These are phyloP conservation scores for Sylvicola fuscatus DNA, from an alignment of 2,888 invertebrate species.

Conservation along the genomic window DNA sequence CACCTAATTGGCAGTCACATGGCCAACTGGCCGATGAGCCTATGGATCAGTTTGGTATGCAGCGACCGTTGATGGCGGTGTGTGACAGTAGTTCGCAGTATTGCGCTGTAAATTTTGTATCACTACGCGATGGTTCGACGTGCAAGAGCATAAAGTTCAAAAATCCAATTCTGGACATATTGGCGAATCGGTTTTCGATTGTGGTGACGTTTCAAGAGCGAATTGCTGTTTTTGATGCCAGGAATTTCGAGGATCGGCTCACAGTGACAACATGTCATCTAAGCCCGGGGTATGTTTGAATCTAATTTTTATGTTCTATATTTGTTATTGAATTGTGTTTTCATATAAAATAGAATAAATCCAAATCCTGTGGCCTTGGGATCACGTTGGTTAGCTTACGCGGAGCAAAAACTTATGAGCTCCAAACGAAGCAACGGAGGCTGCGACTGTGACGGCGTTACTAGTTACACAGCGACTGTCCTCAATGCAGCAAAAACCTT, in stretches of 20 bases:
- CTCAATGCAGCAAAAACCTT: constrained; percentile 88
- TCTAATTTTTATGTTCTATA: neutral
- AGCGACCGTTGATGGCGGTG: constrained; percentile 74
- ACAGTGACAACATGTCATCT: constrained; percentile 80
- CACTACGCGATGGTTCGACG: constrained; percentile 32
- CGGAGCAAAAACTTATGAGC: constrained; percentile 66
- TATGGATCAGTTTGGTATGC: constrained; percentile 50
- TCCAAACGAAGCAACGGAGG: constrained; percentile 65
- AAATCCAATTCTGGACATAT: constrained; percentile 67
- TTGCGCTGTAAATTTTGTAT: constrained; percentile 66
- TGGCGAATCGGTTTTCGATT: constrained; percentile 74
- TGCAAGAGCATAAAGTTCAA: constrained; percentile 85
- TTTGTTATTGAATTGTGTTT: neutral
- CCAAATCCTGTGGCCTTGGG: constrained; percentile 75
- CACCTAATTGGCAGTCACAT: constrained; percentile 38
- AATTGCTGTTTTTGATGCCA: constrained; percentile 79
- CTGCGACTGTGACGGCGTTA: constrained; percentile 66
- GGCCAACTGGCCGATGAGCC: constrained; percentile 19
- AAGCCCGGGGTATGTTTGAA: constrained; percentile 47
- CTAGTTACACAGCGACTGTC: constrained; percentile 82
- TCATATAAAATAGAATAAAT: constrained; percentile 19
- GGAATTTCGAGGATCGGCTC: constrained; percentile 66
- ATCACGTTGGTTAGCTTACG: constrained; percentile 64
- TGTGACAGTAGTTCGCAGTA: constrained; percentile 71
- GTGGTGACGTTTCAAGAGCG: constrained; percentile 77